A percentile compares a stretch with the other conserved stretches of the same genome.
Evolutionary conservation across 37 sponge, comb jelly and placozoan genomes (phyloP).

Genomic region (Halichondria panicea): DNA sequence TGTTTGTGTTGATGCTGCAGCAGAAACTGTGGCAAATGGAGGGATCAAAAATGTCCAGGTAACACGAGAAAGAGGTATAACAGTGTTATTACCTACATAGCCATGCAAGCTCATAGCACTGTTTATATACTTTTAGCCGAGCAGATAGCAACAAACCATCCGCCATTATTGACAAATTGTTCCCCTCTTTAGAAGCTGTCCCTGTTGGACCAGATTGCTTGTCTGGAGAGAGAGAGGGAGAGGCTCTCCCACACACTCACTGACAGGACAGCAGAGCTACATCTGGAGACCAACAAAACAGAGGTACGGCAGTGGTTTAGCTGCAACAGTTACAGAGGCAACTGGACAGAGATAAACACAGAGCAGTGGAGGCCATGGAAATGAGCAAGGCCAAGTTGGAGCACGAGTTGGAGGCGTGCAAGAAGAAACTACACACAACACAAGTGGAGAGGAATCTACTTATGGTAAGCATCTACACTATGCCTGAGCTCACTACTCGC

Average conservation of each 20-base stretch:
- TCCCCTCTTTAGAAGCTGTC: too few relatives aligned
- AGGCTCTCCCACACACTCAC: slow-evolving; percentile 36
- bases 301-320: slow-evolving; percentile 47
- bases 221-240: slow-evolving; percentile 32
- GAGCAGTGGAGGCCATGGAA: slow-evolving; percentile 33
- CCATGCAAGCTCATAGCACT: too few relatives aligned
- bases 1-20: slow-evolving; percentile 67
- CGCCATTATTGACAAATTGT: too few relatives aligned
- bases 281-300: slow-evolving; percentile 29
- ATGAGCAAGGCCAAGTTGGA: slow-evolving; percentile 38
- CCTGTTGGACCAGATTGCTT: slow-evolving; percentile 7
- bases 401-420: slow-evolving; percentile 36
- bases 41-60: too few relatives aligned
- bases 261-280: slow-evolving; percentile 56
- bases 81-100: too few relatives aligned
- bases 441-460: slow-evolving; percentile 61
- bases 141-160: too few relatives aligned
- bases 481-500: too few relatives aligned
- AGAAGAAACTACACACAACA: slow-evolving; percentile 33
- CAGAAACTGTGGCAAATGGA: slow-evolving; percentile 35
- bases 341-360: slow-evolving; percentile 42
- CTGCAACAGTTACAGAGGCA: slow-evolving; percentile 54
- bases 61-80: too few relatives aligned
- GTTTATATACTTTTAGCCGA: too few relatives aligned
- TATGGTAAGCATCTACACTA: too few relatives aligned